These are phyloP conservation scores for Hypomesus transpacificus DNA, from an alignment of 2,113 vertebrate genomes.

Conservation along the genomic window DNA sequence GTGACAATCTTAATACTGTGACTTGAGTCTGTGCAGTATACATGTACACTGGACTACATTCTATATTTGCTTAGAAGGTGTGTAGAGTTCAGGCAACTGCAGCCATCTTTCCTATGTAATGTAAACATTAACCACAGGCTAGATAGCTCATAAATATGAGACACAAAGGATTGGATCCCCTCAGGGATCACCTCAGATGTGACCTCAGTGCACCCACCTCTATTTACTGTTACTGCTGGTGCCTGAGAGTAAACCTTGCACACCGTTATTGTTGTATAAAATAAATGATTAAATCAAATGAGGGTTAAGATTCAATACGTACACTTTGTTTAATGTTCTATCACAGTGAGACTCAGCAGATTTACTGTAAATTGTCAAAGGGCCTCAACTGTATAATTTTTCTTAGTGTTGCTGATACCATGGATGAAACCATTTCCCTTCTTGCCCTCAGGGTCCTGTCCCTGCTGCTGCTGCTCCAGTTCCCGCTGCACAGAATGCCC, in stretches of 20 bases:
- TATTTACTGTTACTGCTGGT: slow-evolving; percentile 5
- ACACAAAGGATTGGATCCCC: slow-evolving; percentile 14
- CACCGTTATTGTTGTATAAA: slow-evolving; percentile 7
- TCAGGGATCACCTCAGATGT: neutral
- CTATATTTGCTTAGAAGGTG: slow-evolving; percentile 34
- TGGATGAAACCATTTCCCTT: slow-evolving; percentile 55
- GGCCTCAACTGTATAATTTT: slow-evolving; percentile 39
- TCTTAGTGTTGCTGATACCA: slow-evolving; percentile 46
- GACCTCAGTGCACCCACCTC: neutral
- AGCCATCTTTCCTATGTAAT: slow-evolving; percentile 29
- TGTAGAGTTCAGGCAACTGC: slow-evolving; percentile 26
- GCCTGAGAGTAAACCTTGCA: neutral
- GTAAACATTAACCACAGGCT: slow-evolving; percentile 25
- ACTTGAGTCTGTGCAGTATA: too few relatives aligned
- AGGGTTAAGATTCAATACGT: slow-evolving; percentile 36
- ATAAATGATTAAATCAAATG: slow-evolving; percentile 1
- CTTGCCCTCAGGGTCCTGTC: slow-evolving; percentile 54
- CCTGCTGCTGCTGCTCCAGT: slow-evolving; percentile 52
- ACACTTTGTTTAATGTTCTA: slow-evolving; percentile 17
- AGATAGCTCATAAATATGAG: slow-evolving; percentile 27
- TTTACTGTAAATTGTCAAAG: slow-evolving; percentile 38
- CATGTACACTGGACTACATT: neutral
- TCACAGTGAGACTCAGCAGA: slow-evolving; percentile 36
- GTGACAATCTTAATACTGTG: slow-evolving; percentile 8
- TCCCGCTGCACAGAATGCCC: slow-evolving; percentile 41